Conservation (phyloP, 1,140 invertebrate species). For the Brachionus rotundiformis region DNA sequence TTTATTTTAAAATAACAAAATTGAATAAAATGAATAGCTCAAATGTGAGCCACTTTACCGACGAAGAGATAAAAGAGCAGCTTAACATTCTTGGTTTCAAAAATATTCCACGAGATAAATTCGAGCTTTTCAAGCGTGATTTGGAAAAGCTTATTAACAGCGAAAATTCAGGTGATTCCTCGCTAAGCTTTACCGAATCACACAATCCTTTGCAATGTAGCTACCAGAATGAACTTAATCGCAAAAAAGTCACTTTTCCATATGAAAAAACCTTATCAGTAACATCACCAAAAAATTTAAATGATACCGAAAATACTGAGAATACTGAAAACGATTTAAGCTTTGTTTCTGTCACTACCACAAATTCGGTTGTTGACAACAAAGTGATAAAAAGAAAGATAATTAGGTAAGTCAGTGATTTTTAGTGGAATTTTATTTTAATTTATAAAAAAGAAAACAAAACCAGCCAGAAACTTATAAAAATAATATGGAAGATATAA, state of each 20-base stretch:
- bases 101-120: constrained; percentile 26
- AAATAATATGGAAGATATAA: constrained; percentile 5
- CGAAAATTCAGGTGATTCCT: neutral
- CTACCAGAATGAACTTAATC: neutral
- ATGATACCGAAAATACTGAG: neutral
- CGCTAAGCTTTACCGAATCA: neutral
- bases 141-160: constrained; percentile 25
- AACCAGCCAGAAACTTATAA: neutral
- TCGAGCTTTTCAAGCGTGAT: neutral
- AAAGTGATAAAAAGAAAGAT: constrained; percentile 35
- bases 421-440: neutral
- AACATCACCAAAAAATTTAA: neutral
- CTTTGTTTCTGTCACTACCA: constrained; percentile 19
- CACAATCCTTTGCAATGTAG: neutral
- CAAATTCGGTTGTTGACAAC: constrained; percentile 23
- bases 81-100: constrained; percentile 7
- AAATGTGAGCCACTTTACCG: constrained; percentile 20
- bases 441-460: neutral
- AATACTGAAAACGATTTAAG: constrained; percentile 34
- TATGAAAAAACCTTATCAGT: constrained; percentile 4
- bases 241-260: constrained; percentile 32
- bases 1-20: neutral
- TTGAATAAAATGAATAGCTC: constrained; percentile 24
- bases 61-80: constrained; percentile 46
- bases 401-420: neutral